Percentiles rank a stretch among this genome's conserved stretches.
Conservation (phyloP, 2,888 invertebrate genomes). For the Neuroscelio doddi region DNA sequence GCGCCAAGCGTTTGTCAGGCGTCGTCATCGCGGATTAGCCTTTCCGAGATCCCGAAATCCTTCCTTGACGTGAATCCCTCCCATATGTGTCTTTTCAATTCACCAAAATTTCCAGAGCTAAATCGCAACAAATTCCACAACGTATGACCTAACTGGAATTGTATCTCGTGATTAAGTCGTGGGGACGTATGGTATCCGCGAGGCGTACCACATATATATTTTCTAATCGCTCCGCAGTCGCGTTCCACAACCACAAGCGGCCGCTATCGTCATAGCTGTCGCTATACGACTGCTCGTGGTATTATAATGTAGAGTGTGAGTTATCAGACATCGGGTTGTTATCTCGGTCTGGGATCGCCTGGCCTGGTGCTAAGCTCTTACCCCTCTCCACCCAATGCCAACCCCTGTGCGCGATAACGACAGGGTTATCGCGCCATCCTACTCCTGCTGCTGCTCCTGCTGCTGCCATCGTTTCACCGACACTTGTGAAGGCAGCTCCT, state of each 20-base stretch:
- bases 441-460: conserved; percentile 40
- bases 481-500: conserved; percentile 24
- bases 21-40: conserved; percentile 38
- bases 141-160: conserved; percentile 3
- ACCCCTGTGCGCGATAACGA: conserved; percentile 63
- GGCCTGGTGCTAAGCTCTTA: conserved; percentile 62
- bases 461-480: conserved; percentile 27
- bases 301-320: conserved; percentile 68
- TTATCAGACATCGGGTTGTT: conserved; percentile 68
- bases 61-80: too few species aligned
- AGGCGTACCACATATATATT: conserved; percentile 19
- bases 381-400: conserved; percentile 40
- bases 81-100: conserved; percentile 17
- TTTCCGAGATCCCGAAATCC: conserved; percentile 35
- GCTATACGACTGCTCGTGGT: conserved; percentile 52
- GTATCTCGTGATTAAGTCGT: conserved; percentile 14
- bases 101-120: not conserved
- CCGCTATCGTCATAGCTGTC: conserved; percentile 28
- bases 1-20: conserved; percentile 24
- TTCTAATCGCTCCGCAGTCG: conserved; percentile 50
- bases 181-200: conserved; percentile 7
- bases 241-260: conserved; percentile 34
- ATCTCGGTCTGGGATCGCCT: conserved; percentile 66
- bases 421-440: conserved; percentile 70
- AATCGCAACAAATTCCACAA: not conserved